Base-by-base conservation (phyloP, 2,888 invertebrate species). In the Drosophila paramelanica region DNA sequence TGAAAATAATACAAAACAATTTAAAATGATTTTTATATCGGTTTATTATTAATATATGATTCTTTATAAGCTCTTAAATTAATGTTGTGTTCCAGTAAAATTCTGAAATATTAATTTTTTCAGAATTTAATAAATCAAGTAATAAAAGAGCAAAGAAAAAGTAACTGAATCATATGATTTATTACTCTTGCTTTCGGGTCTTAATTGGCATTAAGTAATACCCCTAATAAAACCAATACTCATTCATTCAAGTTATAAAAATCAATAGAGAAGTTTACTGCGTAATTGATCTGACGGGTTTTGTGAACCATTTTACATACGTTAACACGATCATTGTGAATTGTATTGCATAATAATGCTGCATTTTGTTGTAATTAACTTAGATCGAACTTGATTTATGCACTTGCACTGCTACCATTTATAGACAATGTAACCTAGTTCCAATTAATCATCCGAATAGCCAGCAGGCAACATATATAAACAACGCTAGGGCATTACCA, bases 371-470 rank as follows among this genome's bases (percentile, higher is more conserved):
- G 51, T 67, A 85, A 79, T 85, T 85, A 81, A 74, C 70, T 66
- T 61, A 62, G 72, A 65, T 66, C 56, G 68, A 77, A 71, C 62
- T 81, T 76, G 83, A 73, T 79, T 83, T 80, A 77, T 87, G 71
- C 77, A 71, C 53, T 46, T 62, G 61, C 55, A 57, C 77, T 51
- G 80, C 83, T 61, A 46, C 88, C 82, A 82, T 83, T 77, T 82
- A 88, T 86, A 86, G 82, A 66, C 81, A 82, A 59, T 55, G 60
- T 41, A 59, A 13, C 46, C 38, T 27, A 57, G 43, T 51, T 52
- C 27, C 50, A 67, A 61, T 87, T 74, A 81, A 87, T 81, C 82
- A 58, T 36, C 42, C 23, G 10, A 10, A 11, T 31, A 7, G 13
- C 2, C 31, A 5, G 6, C 38, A 23, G 38, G 33, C 46, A 20